Evolutionary conservation across 2,113 vertebrate genomes (phyloP), one percentile per base, ranked within the genome.

Genomic region (Callocephalon fimbriatum): DNA sequence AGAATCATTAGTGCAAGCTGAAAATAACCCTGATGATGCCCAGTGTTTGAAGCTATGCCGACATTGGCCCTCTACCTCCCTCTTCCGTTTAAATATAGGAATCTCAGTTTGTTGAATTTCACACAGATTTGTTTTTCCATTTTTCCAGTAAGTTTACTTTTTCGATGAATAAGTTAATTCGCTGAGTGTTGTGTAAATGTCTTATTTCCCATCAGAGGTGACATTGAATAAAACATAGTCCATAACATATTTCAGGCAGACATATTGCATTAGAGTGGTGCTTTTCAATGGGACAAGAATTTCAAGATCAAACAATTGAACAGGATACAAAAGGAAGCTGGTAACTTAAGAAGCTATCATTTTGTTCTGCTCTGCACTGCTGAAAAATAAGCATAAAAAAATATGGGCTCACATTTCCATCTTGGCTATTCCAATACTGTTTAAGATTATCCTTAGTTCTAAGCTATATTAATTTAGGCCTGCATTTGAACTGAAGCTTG

Each of bases 141-240:
- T 58, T 95, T 88, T 71, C 23, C 32, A 65, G 11, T 19, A 10
- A 32, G 12, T 73, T 83, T 7, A 45, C 29, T 76, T 47, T 61
- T 65, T 26, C 32, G 51, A 16, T 16, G 18, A 67, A n/a, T 12
- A 51, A 48, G 4, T n/a, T n/a, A 0, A 0, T n/a, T 82, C 61
- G 7, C 53, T 76, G 23, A 79, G 47, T 51, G 26, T 8, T 67
- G 5, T 54, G n/a, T 25, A 61, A 88, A 67, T 0, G 1, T 25
- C 26, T 86, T 61, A 17, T 26, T 92, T 92, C 32, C n/a, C 18
- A 8, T 72, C 19, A 31, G 59, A 50, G 14, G 4, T 71, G 29
- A 38, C 79, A 48, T 3, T 29, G n/a, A 72, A n/a, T 75, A 79
- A 83, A 81, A 75, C 12, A 53, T 16, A 1, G 3, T 38, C 32